Base-by-base conservation (phyloP, 2,797 vertebrate genomes). In the Echeneis naucrates region DNA sequence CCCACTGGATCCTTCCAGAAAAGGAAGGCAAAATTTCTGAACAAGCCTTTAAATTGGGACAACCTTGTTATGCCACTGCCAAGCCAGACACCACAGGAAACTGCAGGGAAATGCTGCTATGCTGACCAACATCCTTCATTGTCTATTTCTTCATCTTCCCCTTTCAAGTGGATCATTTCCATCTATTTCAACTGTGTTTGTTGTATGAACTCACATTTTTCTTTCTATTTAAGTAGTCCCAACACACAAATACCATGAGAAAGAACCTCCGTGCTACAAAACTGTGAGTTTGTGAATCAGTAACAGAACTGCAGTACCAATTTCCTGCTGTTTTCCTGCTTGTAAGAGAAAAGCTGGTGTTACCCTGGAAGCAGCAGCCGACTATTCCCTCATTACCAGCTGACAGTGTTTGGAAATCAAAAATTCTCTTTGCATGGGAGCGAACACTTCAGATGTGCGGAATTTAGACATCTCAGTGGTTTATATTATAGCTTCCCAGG, bases 361-460 rank as follows among this genome's bases (percentile, higher is more conserved):
- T 80, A 37, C 56, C 51, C 74, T 30, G 37, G 74, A n/a, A 81
- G 66, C 65, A 59, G 73, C 75, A 27, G 75, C 4, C 12, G 52
- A 48, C 54, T 68, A 60, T 72, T 87, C 72, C 81, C 77, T 24
- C 63, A 58, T 60, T 78, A 69, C 57, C 78, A 81, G 38, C 72
- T 37, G 66, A 67, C 75, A 78, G 70, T 57, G 63, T 75, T 66
- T 72, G 72, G 58, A 74, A 60, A 86, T 87, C 64, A 85, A 87
- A 84, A 82, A 85, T 87, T 89, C 83, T 82, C 82, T 87, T 83
- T 89, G 61, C 70, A 80, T 60, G 47, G 78, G 80, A 78, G 65
- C 48, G 57, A 71, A 66, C 76, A 68, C 69, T 67, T 79, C 61
- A 77, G 45, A 82, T 73, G 71, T 84, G 75, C 53, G 60, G 52